Base-by-base conservation (phyloP, 2,888 invertebrate species). In the Hylaea fasciaria region DNA sequence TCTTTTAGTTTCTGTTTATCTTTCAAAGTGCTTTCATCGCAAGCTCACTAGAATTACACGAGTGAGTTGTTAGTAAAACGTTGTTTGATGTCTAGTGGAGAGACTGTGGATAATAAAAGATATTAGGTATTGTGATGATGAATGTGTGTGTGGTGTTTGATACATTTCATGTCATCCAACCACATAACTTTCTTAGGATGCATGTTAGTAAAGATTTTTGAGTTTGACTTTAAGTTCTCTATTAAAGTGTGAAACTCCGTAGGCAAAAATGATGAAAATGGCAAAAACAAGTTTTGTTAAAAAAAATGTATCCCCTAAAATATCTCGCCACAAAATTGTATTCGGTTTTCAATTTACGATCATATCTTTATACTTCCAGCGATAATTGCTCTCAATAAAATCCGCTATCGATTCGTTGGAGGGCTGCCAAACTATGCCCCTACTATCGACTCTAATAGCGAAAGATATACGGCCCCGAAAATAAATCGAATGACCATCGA, bases 321-420 rank as follows among this genome's bases (percentile, higher is more conserved):
- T n/a, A n/a, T 9, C 39, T 57, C 45, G 43, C 62, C 60, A 47
- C 61, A 59, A 64, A 32, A 62, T 62, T 66, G 50, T 65, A 69
- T 51, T 55, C 61, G 53, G 57, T 61, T 68, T 72, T 69, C 68
- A 73, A 69, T 73, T 70, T 68, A 70, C 62, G 61, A 66, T 35
- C 55, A 46, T 57, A 66, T 54, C 49, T 62, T 49, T 57, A 59
- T 65, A 52, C 40, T 65, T 57, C 32, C 45, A 54, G 62, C 55
- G 60, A 70, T 71, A 67, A 72, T 72, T 72, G 66, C 65, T 64
- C 49, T 45, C 64, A 68, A 71, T 72, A 69, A 66, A 70, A 69
- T 55, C 57, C 57, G 13, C 57, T 64, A 70, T 70, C 71, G 67
- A 71, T 68, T 68, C 46, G 62, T 61, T 72, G 72, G 71, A 63